Base-by-base conservation (phyloP, 2,888 invertebrate species). In the Thymelicus lineola region DNA sequence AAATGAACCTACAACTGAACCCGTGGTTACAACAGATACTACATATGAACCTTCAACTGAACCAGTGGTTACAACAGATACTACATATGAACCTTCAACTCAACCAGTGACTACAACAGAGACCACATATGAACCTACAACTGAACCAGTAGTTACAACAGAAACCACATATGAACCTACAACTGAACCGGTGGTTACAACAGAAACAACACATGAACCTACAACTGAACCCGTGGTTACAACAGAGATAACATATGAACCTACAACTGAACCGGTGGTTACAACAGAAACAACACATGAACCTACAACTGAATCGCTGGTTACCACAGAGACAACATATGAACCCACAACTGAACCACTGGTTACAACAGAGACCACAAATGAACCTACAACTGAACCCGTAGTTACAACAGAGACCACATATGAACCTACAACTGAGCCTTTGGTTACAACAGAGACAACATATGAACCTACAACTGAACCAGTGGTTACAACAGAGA, bases 51-150 rank as follows among this genome's bases (percentile, higher is more conserved):
- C 65, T 42, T 60, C 66, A 5, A 65, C 70, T 7, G 71, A 50
- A 7, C n/a, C 65, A 7, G 64, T 48, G 60, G 57, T 55, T 0
- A 66, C 74, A 14, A 72, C 70, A 3, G 65, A 72, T 15, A 61
- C 63, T 1, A 75, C 55, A 53, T 50, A 14, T 36, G 71, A 68
- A 50, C 28, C 63, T 1, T 75, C 55, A 59, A 58, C n/a, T 36
- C 69, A 68, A 50, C 28, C 58, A 14, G 60, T 35, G 2, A 58
- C 53, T 9, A 59, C 53, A 20, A 35, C 28, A 15, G 38, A 15
- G 28, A 42, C 66, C 35, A 38, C 55, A 20, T 28, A 55, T 1
- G 61, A 46, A 50, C 17, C 50, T 53, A 60, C 60, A 7, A 71
- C 70, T 0, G 65, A 68, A 62, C 6, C 68, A 50, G 62, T 66